Evolutionary conservation across 2,113 vertebrate species (phyloP), one percentile per base, ranked within the genome.

Genomic region (Delphinapterus leucas): DNA sequence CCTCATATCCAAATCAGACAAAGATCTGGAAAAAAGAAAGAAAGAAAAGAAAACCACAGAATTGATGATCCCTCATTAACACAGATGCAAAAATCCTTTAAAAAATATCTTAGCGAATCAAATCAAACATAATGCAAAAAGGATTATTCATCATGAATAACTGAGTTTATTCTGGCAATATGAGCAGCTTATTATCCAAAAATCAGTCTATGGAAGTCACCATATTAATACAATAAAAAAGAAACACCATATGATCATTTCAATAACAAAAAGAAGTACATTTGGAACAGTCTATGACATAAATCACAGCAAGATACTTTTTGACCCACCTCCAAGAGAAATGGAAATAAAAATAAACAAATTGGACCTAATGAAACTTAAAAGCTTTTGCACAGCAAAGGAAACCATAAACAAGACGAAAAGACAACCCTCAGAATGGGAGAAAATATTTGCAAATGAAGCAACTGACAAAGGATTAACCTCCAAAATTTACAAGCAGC

Each of bases 51-150:
- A 79, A 91, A 74, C 36, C 55, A 83, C 2, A 95, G 25, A 96
- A 89, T 38, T 71, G 33, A 77, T 58, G 87, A 77, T 28, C 31
- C n/a, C 36, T 94, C n/a, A 77, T 58, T 63, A 92, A 88, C 26
- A 91, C 2, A 91, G n/a, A 79, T 60, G 20, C 11, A 93, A 95
- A 95, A 83, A 49, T 49, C 44, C n/a, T 92, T 88, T 36, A 28
- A 89, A 94, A 84, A 44, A 47, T 53, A 65, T 73, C 92, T 82
- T 79, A 88, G 12, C 14, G 53, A 93, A 95, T 94, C 61, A 87
- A 93, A 53, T 83, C 28, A 61, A 97, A 95, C 88, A 95, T 53
- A 73, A 79, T 47, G 28, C 77, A 89, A 94, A 83, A 95, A 58
- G 21, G 10, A 85, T 36, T 85, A 87, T 77, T 83, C 31, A 65